Evolutionary conservation across 2,888 invertebrate genomes (phyloP), one percentile per base, ranked within the genome.

Genomic region (Pandemis corylana): DNA sequence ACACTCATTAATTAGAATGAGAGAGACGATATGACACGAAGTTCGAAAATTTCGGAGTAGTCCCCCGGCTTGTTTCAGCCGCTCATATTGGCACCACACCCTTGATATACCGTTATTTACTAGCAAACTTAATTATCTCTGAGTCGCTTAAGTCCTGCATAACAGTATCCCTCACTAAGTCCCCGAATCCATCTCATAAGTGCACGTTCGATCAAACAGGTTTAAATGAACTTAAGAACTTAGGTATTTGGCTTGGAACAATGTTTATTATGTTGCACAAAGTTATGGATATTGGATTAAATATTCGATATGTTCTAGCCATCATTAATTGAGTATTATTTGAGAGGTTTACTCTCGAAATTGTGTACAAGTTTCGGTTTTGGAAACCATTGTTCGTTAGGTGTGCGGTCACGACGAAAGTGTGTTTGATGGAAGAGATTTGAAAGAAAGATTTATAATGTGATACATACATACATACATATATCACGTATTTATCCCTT

Each of bases 121-220:
- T 46, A 28, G 70, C 53, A 61, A 75, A 71, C 53, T 71, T 71
- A 71, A 75, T 75, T 74, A 70, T 66, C 51, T 74, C 51, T 20
- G 65, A 74, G 74, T 69, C 28, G 69, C 69, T 74, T 74, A 66
- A 69, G 69, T 51, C 65, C 69, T 12, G 41, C 49, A 64, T 64
- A 65, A 69, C 61, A 69, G 65, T 66, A 65, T 69, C 41, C 68
- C 12, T 12, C 59, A 5, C 20, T 53, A 51, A 51, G 53, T 15
- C 53, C 41, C 41, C n/a, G 53, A 41, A 67, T 65, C 59, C 53
- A 36, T 51, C 67, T 63, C 15, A 64, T 74, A 61, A 69, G 69
- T 69, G 67, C 72, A 53, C 49, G 59, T 59, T 68, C 28, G 53
- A 72, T 68, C 46, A 59, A 49, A 67, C 59, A 61, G 20, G 28